Evolutionary conservation across 2,888 invertebrate species (phyloP).

Genomic region (Drosophila vallismaia): DNA sequence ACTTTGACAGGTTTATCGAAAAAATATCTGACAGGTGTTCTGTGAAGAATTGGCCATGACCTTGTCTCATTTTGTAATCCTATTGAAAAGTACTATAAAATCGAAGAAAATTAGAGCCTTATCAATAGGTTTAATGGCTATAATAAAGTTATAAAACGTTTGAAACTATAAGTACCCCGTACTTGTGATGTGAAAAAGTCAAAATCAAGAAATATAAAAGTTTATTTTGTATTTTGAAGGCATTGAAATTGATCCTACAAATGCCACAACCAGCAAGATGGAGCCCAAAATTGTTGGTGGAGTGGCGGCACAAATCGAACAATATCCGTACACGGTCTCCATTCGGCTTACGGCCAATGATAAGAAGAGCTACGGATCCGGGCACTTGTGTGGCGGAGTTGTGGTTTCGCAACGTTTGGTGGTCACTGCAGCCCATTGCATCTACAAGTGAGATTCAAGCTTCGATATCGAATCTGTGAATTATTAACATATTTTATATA

Average conservation of each 20-base stretch:
- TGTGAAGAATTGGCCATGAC: neutral
- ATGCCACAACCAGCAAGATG: slow-evolving; percentile 10
- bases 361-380: slow-evolving; percentile 54
- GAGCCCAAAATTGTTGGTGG: slow-evolving; percentile 78
- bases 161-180: too few relatives aligned
- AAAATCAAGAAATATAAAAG: too few relatives aligned
- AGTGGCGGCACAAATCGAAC: slow-evolving; percentile 27
- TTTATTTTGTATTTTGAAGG: neutral
- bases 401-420: slow-evolving; percentile 68
- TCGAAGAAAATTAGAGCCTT: too few relatives aligned
- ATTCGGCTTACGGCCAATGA: slow-evolving; percentile 62
- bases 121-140: neutral
- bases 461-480: neutral
- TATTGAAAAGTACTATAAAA: too few relatives aligned
- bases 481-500: neutral
- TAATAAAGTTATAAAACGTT: too few relatives aligned
- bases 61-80: neutral
- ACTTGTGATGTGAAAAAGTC: too few relatives aligned
- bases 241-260: neutral
- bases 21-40: neutral
- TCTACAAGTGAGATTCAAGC: slow-evolving; percentile 35
- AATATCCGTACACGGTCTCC: slow-evolving; percentile 70
- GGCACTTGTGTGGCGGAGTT: slow-evolving; percentile 78
- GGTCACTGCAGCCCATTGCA: slow-evolving; percentile 75
- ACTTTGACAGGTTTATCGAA: neutral